Evolutionary conservation across 1,140 invertebrate genomes (phyloP).

Genomic region (Solen grandis): DNA sequence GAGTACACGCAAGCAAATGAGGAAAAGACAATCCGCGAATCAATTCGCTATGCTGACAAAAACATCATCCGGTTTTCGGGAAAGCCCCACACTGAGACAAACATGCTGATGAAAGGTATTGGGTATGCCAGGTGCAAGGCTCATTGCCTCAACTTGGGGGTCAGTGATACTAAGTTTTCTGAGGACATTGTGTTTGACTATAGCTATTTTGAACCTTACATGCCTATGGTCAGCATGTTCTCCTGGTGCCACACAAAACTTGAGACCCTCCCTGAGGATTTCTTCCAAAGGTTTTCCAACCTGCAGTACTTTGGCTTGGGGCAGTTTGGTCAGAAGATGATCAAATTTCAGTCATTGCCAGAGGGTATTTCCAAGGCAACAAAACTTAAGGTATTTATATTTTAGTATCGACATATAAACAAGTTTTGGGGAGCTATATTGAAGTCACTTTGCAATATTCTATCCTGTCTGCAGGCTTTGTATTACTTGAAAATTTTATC

Average conservation of each 20-base stretch:
- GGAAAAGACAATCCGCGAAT: constrained; percentile 23
- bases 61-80: neutral
- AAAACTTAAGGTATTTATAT: constrained; percentile 52
- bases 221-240: constrained; percentile 66
- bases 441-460: too few relatives aligned
- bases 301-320: constrained; percentile 63
- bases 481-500: too few relatives aligned
- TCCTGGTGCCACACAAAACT: constrained; percentile 44
- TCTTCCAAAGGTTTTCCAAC: constrained; percentile 69
- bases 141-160: constrained; percentile 30
- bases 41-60: constrained; percentile 38
- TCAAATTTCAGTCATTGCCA: constrained; percentile 51
- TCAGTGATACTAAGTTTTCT: neutral
- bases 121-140: constrained; percentile 59
- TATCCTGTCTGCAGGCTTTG: too few relatives aligned
- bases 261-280: constrained; percentile 55
- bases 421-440: too few relatives aligned
- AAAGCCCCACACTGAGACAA: constrained; percentile 13
- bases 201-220: constrained; percentile 64
- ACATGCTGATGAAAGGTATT: constrained; percentile 22
- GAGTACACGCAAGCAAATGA: constrained; percentile 13
- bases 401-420: too few relatives aligned
- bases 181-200: constrained; percentile 18
- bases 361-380: constrained; percentile 61
- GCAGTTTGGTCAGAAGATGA: constrained; percentile 15